Conservation (phyloP, 2,113 vertebrate species). For the Passerina amoena region DNA sequence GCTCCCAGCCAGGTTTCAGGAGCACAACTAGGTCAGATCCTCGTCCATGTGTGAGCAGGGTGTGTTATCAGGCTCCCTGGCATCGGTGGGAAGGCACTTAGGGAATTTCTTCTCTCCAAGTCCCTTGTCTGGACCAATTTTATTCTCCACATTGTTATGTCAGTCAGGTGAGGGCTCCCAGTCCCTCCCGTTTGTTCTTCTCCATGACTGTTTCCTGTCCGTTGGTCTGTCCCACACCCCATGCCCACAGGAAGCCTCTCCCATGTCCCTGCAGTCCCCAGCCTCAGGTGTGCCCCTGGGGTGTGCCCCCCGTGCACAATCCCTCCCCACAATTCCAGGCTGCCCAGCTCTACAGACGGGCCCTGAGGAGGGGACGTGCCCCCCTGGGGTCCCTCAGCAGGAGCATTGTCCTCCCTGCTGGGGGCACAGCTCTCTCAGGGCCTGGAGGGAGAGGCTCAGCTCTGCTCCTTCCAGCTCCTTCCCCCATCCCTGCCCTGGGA, state of each 20-base stretch:
- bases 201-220: background rate
- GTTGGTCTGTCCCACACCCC: background rate
- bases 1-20: background rate
- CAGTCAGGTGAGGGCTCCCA: background rate
- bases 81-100: background rate
- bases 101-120: background rate
- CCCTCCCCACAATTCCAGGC: background rate
- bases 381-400: background rate
- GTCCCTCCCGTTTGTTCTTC: background rate
- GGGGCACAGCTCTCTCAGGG: background rate
- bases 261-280: too few species aligned
- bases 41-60: background rate
- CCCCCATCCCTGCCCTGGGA: accelerated
- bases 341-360: background rate
- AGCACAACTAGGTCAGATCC: background rate
- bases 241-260: background rate
- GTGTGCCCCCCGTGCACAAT: background rate
- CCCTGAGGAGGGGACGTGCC: accelerated
- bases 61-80: background rate
- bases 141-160: background rate
- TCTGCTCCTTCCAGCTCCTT: background rate
- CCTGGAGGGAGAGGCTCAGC: background rate
- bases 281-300: background rate
- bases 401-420: background rate
- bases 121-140: background rate